phyloP scores from a whole-genome alignment of 1,140 invertebrate genomes.

The Tetranychus cinnabarinus region DNA sequence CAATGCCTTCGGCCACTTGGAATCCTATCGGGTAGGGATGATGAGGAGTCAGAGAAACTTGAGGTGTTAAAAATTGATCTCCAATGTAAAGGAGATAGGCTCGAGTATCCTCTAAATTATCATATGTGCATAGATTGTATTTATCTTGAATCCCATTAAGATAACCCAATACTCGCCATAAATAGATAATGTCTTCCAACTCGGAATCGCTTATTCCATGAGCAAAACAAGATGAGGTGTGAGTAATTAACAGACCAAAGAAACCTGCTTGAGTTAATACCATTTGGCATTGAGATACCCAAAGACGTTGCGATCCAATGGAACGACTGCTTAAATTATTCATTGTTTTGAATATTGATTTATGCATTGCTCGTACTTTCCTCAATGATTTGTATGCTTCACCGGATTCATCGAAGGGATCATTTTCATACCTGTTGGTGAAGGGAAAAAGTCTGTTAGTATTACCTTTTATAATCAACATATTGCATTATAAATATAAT shows the following conservation, averaged over 20 bases:
- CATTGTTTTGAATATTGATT: conserved; percentile 18
- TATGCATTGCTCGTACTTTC: conserved; percentile 25
- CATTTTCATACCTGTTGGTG: conserved; percentile 21
- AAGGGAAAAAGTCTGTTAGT: too few relatives aligned
- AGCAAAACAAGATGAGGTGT: conserved; percentile 37
- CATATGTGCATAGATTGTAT: conserved; percentile 30
- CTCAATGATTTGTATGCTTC: conserved; percentile 22
- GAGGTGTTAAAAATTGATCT: neutral
- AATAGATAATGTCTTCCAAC: conserved; percentile 44
- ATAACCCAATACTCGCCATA: conserved; percentile 56
- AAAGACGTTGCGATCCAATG: conserved; percentile 9
- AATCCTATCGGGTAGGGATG: neutral
- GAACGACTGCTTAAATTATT: conserved; percentile 18
- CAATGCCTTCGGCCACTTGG: conserved; percentile 4
- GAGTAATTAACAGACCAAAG: conserved; percentile 43
- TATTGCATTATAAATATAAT: too few relatives aligned
- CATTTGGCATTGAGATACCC: conserved; percentile 48
- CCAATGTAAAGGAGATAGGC: conserved; percentile 2
- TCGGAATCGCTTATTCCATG: conserved; percentile 27
- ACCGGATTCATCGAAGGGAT: conserved; percentile 26
- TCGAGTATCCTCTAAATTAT: conserved; percentile 21
- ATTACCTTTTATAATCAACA: too few relatives aligned
- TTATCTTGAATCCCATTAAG: conserved; percentile 54
- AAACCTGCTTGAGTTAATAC: conserved; percentile 42
- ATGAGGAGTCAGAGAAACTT: neutral